phyloP scores from a whole-genome alignment of 2,113 vertebrate species.

The Oriolus oriolus region DNA sequence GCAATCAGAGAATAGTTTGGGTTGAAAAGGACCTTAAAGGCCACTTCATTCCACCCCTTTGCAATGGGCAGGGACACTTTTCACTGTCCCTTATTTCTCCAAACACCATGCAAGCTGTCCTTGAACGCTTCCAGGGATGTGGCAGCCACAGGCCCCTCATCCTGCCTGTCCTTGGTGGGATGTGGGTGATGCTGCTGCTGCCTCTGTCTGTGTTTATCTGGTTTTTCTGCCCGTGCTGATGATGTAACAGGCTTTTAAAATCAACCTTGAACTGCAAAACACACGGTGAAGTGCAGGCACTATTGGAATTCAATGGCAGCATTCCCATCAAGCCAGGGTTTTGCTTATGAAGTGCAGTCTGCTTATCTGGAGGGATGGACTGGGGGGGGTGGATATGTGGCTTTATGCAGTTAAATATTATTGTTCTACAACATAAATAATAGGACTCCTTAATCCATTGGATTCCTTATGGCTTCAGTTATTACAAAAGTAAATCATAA shows the following conservation, averaged over 20 bases:
- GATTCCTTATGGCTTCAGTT: neutral
- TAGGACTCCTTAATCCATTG: neutral
- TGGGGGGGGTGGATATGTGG: neutral
- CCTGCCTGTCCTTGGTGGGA: neutral
- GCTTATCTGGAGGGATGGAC: neutral
- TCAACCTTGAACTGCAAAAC: neutral
- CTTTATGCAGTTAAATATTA: neutral
- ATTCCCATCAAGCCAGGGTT: neutral
- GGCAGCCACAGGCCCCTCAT: neutral
- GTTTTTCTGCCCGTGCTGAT: neutral
- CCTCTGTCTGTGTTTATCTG: neutral
- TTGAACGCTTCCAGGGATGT: neutral
- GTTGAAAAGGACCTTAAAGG: neutral
- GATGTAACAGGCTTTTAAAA: conserved; percentile 9
- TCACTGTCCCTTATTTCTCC: neutral
- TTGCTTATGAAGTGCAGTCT: neutral
- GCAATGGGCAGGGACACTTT: neutral
- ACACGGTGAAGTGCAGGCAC: neutral
- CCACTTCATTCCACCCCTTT: neutral
- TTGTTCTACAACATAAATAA: neutral
- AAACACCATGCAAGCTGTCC: neutral
- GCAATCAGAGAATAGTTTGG: neutral
- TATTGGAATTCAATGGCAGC: conserved; percentile 17
- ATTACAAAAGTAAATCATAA: neutral
- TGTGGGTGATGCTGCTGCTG: neutral